Evolutionary conservation across 2,113 vertebrate genomes (phyloP).

Genomic region (Archocentrus centrarchus): DNA sequence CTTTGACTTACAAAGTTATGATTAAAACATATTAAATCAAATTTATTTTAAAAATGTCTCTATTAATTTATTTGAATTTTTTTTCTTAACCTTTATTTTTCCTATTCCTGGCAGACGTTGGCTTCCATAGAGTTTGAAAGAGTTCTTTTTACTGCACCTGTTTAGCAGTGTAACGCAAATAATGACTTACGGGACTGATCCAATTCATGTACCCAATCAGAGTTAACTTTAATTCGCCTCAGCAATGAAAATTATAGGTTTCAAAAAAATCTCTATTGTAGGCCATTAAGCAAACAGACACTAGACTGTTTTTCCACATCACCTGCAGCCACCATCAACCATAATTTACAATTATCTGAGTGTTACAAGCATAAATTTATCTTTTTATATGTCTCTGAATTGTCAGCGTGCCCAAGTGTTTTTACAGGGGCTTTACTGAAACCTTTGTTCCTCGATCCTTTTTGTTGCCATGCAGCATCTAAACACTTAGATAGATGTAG

Average conservation of each 20-base stretch:
- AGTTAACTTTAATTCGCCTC: not conserved
- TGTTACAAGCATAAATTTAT: not conserved
- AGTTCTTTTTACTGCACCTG: not conserved
- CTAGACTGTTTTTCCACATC: constrained; percentile 23
- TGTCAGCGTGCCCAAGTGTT: not conserved
- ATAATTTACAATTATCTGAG: constrained; percentile 37
- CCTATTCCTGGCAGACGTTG: not conserved
- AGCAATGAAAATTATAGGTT: constrained; percentile 36
- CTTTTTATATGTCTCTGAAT: constrained; percentile 3
- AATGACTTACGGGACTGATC: constrained; percentile 4
- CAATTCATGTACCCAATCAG: constrained; percentile 1
- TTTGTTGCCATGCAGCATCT: not conserved
- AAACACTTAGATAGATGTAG: not conserved
- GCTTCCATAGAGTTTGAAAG: not conserved
- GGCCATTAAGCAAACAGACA: constrained; percentile 35
- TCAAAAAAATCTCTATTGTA: constrained; percentile 21
- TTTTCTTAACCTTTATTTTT: not conserved
- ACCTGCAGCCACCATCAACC: constrained; percentile 31
- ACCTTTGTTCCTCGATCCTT: not conserved
- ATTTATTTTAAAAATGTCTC: not conserved
- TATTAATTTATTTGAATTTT: not conserved
- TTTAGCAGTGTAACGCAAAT: not conserved
- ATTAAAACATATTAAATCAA: not conserved
- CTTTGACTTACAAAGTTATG: not conserved
- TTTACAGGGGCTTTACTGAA: not conserved